A percentile compares a stretch with the other conserved stretches of the same genome.
phyloP scores from a whole-genome alignment of 2,888 invertebrate genomes.

The Aphidoletes aphidimyza region DNA sequence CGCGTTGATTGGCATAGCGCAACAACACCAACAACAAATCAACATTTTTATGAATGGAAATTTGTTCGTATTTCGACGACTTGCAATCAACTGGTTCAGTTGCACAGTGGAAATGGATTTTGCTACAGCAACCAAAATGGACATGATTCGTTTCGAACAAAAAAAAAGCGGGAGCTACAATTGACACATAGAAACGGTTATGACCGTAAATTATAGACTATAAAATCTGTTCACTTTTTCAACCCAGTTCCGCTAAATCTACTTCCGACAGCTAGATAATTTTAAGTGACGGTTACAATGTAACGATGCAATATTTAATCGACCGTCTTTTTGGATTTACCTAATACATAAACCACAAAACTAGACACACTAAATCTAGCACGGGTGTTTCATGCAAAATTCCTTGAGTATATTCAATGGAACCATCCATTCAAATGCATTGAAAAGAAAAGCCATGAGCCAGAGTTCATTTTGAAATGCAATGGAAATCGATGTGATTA shows the following conservation, averaged over 20 bases:
- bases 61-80: not conserved
- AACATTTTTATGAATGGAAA: not conserved
- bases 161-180: too few species aligned
- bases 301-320: not conserved
- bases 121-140: not conserved
- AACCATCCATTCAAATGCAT: too few species aligned
- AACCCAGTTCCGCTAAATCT: not conserved
- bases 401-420: too few species aligned
- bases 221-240: too few species aligned
- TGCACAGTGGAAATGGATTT: not conserved
- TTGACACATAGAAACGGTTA: constrained; percentile 21
- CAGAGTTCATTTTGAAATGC: too few species aligned
- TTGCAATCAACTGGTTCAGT: not conserved
- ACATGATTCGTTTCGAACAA: not conserved
- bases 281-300: not conserved
- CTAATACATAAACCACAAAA: not conserved
- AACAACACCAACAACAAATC: not conserved
- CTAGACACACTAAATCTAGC: not conserved
- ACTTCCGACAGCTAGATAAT: constrained; percentile 6
- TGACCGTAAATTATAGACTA: constrained; percentile 28
- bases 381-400: not conserved
- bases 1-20: not conserved
- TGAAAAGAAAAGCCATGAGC: too few species aligned
- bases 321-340: not conserved
- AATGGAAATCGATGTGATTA: too few species aligned